Evolutionary conservation across 2,888 invertebrate species (phyloP), one percentile per base, ranked within the genome.

Genomic region (Xestia c-nigrum): DNA sequence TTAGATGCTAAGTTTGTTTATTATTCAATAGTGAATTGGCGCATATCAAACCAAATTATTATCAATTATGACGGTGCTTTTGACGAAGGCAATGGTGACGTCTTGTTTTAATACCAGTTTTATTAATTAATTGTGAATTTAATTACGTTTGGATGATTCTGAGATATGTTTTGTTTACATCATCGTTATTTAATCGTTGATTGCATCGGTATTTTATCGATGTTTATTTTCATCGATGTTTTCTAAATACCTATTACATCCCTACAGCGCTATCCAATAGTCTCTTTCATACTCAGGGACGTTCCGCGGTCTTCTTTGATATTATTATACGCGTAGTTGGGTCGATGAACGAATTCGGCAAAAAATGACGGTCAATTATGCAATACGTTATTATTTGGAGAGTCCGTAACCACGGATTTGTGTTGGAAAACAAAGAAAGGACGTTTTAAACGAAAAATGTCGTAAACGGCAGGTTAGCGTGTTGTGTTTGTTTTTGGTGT

Each of bases 401-500:
- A 79, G 78, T 80, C 80, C 83, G 76, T 88, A 88, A 79, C 76
- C 70, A 84, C 85, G 74, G 83, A 80, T 80, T 82, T 80, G 81
- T 83, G 69, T 84, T 84, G 69, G 82, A 87, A 84, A 83, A 85
- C 83, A 84, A 89, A 87, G 90, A 86, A 83, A 86, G 78, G 85
- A 85, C 87, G 85, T 86, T 85, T 85, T 83, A 85, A 87, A 86
- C 85, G 80, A 89, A 91, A 91, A 93, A 95, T 95, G 94, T 90
- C 87, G 85, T 91, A 90, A 90, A 89, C 88, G 84, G 88, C 90
- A 88, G 90, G 90, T 89, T 91, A 89, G 90, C 89, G 93, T 91
- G 92, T 92, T 92, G 94, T 95, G 95, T 96, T 96, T 96, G 96
- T 95, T 95, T 95, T 94, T 91, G 94, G 93, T 95, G 96, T 96